Conservation (phyloP, 1,140 invertebrate species). For the Panulirus ornatus region DNA sequence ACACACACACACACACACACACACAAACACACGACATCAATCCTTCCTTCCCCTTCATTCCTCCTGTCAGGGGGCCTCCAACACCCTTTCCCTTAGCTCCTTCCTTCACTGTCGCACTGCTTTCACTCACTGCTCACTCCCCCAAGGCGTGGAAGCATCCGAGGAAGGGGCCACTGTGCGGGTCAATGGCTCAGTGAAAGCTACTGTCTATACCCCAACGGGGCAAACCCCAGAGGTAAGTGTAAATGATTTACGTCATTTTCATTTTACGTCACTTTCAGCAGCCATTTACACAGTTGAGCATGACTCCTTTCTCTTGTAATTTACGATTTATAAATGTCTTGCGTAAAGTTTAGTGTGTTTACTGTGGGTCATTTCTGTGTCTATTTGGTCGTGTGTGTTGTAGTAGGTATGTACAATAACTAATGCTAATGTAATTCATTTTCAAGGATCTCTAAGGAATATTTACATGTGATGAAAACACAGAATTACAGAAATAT, state of each 20-base stretch:
- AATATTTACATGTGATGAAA: no score
- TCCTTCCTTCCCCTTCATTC: not conserved
- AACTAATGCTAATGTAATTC: no score
- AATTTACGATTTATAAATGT: no score
- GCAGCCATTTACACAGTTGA: no score
- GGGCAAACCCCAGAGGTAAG: constrained; percentile 29
- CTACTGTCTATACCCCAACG: constrained; percentile 25
- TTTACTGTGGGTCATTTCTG: no score
- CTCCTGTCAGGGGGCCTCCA: not conserved
- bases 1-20: constrained; percentile 7
- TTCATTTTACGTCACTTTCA: no score
- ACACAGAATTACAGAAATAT: no score
- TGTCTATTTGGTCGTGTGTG: no score
- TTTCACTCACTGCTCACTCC: not conserved
- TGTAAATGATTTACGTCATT: not conserved
- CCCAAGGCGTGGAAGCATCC: constrained; percentile 60
- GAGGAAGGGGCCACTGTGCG: constrained; percentile 54
- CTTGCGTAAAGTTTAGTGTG: not conserved
- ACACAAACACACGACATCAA: not conserved
- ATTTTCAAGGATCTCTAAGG: no score
- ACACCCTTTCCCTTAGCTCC: not conserved
- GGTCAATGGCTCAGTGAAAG: constrained; percentile 48
- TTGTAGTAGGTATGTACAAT: no score
- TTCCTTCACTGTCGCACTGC: not conserved
- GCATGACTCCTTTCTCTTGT: not conserved